Conservation (phyloP, 92 coral and sea anemone genomes). For the Desmophyllum pertusum region DNA sequence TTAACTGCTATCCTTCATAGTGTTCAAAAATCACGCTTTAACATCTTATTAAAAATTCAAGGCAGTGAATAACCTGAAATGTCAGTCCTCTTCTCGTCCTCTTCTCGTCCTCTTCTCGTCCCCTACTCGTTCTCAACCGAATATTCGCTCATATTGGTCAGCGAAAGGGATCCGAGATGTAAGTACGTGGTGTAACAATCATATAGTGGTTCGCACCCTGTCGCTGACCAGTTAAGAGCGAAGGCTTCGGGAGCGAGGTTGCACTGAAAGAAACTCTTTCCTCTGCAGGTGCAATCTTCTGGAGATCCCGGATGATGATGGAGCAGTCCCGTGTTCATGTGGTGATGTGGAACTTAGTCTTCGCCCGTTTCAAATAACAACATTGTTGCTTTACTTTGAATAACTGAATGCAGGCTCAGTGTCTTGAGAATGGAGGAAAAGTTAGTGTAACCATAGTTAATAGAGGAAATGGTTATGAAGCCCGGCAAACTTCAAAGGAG, state of each 20-base stretch:
- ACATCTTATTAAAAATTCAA: too few relatives aligned
- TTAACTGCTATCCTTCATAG: too few relatives aligned
- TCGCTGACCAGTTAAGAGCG: neutral
- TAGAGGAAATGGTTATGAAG: too few relatives aligned
- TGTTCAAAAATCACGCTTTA: too few relatives aligned
- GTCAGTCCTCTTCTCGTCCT: too few relatives aligned
- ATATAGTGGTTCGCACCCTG: neutral
- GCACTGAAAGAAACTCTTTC: neutral
- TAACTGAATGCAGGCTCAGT: neutral
- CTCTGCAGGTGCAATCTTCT: constrained; percentile 83
- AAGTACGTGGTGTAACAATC: neutral
- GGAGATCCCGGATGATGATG: constrained; percentile 70
- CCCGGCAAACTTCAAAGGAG: too few relatives aligned
- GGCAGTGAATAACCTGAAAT: too few relatives aligned
- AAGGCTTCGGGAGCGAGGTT: neutral
- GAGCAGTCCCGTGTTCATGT: constrained; percentile 59
- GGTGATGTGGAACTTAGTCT: constrained; percentile 71
- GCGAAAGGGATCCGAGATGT: neutral
- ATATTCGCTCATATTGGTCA: neutral
- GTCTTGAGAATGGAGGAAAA: neutral
- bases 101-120: too few relatives aligned
- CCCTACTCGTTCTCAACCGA: too few relatives aligned
- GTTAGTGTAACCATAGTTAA: too few relatives aligned
- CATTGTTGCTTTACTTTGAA: constrained; percentile 63
- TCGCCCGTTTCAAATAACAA: constrained; percentile 83